Conservation (phyloP, 2,888 invertebrate species). For the Pantelozetes paolii region DNA sequence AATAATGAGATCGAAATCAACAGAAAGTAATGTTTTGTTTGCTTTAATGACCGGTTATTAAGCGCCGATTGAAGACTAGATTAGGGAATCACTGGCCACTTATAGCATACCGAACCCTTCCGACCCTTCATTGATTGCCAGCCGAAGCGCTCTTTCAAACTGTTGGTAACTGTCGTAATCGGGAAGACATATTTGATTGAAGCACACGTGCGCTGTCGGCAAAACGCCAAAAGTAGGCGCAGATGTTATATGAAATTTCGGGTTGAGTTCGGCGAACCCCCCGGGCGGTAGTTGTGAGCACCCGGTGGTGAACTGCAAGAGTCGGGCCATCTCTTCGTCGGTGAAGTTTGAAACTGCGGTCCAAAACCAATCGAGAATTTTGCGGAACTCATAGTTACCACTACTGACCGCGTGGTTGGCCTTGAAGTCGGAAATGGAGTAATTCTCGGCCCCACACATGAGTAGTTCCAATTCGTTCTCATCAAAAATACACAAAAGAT, state of each 20-base stretch:
- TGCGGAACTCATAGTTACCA: conserved; percentile 68
- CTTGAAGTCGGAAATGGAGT: conserved; percentile 82
- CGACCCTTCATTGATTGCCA: conserved; percentile 91
- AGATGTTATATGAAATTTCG: conserved; percentile 85
- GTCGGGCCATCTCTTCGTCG: conserved; percentile 83
- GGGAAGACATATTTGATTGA: conserved; percentile 91
- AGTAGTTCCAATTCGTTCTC: conserved; percentile 92
- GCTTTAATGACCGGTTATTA: neutral
- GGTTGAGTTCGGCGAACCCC: conserved; percentile 82
- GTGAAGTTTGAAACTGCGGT: conserved; percentile 81
- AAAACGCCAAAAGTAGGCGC: conserved; percentile 83
- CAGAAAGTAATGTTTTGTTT: neutral
- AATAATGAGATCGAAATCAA: conserved; percentile 2
- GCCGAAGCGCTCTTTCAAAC: conserved; percentile 65
- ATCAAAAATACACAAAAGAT: conserved; percentile 87
- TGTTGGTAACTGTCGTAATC: conserved; percentile 81
- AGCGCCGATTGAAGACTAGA: conserved; percentile 32
- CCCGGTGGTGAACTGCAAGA: conserved; percentile 69
- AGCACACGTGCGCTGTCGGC: conserved; percentile 92
- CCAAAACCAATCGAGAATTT: conserved; percentile 84
- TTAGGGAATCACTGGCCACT: neutral
- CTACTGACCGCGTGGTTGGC: conserved; percentile 81
- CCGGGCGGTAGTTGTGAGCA: conserved; percentile 86
- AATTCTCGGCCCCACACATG: conserved; percentile 87
- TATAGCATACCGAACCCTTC: conserved; percentile 77